Evolutionary conservation across 1,140 invertebrate genomes (phyloP).

Genomic region (Heliconius himera): DNA sequence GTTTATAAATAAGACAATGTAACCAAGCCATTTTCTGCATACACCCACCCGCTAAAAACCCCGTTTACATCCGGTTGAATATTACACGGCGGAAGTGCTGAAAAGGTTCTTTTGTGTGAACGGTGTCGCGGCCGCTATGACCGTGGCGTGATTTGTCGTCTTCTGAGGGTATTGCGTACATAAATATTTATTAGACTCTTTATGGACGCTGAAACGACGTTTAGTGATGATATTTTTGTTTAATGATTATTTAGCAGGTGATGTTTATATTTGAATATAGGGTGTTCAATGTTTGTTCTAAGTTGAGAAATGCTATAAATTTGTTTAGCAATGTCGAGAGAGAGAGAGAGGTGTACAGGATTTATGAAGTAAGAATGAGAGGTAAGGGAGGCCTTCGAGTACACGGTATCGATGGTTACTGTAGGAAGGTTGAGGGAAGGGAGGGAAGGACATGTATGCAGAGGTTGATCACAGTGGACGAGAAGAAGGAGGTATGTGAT

Average conservation of each 20-base stretch:
- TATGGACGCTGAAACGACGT: slow-evolving; percentile 10
- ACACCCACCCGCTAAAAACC: neutral
- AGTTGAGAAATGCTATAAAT: neutral
- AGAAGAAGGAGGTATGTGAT: no score
- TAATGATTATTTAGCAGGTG: neutral
- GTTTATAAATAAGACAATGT: neutral
- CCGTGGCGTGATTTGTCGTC: slow-evolving; percentile 16
- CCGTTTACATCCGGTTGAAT: slow-evolving; percentile 3
- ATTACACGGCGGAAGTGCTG: slow-evolving; percentile 12
- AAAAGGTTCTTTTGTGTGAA: slow-evolving; percentile 12
- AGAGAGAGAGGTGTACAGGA: no score
- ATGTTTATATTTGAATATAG: neutral
- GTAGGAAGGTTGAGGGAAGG: no score
- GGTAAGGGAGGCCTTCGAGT: no score
- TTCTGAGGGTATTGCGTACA: slow-evolving; percentile 12
- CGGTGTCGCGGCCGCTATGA: slow-evolving; percentile 13
- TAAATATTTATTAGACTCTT: slow-evolving; percentile 25
- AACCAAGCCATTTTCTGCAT: neutral
- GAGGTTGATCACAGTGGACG: no score
- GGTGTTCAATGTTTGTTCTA: no score
- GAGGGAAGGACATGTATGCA: no score
- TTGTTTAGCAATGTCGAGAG: no score
- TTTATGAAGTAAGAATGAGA: no score
- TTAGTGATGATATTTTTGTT: slow-evolving; percentile 17
- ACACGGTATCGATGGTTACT: no score